These are phyloP conservation scores for Hemitrygon akajei DNA, from an alignment of 2,797 vertebrate genomes.

Conservation along the genomic window DNA sequence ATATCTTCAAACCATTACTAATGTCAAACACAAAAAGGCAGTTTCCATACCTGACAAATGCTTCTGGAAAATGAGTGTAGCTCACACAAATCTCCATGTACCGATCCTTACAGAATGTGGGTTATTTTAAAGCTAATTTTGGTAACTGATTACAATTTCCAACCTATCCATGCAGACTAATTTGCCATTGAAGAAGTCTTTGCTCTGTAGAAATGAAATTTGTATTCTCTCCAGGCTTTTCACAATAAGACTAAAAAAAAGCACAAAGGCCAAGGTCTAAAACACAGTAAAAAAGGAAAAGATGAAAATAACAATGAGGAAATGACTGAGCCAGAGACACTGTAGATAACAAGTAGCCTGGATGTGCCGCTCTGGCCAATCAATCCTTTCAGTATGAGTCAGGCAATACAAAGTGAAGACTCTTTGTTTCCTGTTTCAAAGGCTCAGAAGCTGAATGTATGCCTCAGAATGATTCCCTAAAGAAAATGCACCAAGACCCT, in stretches of 20 bases:
- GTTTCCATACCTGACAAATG: conserved; percentile 12
- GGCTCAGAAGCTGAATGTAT: conserved; percentile 40
- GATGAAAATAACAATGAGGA: neutral
- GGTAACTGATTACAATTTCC: neutral
- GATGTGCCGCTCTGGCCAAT: conserved; percentile 17
- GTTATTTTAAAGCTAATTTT: neutral
- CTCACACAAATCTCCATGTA: neutral
- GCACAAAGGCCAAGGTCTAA: neutral
- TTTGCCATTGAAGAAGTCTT: conserved; percentile 1
- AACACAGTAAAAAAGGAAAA: neutral
- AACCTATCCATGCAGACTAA: neutral
- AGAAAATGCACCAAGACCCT: conserved; percentile 25
- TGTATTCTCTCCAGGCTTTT: neutral
- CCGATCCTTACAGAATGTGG: neutral
- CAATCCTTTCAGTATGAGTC: conserved; percentile 24
- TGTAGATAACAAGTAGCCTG: neutral
- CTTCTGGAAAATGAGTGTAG: neutral
- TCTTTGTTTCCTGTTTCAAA: conserved; percentile 49
- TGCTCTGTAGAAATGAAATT: neutral
- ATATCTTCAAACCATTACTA: neutral
- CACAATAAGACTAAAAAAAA: neutral
- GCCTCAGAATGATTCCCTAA: conserved; percentile 37
- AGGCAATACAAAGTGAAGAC: conserved; percentile 40
- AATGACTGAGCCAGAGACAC: neutral
- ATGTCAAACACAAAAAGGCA: neutral